phyloP scores from a whole-genome alignment of 1,140 invertebrate genomes.

The Diorhabda elongata region DNA sequence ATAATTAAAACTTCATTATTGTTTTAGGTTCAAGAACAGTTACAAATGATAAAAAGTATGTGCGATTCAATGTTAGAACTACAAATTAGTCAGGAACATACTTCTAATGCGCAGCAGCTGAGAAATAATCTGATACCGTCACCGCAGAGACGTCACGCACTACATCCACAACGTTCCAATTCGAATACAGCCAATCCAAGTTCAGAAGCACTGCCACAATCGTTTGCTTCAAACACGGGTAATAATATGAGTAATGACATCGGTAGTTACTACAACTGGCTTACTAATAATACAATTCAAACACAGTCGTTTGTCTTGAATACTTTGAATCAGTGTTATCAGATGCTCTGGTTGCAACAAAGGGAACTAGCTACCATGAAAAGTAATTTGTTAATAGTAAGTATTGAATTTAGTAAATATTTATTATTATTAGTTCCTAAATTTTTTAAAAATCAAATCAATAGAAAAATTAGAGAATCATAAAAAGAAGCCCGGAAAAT shows the following conservation, averaged over 20 bases:
- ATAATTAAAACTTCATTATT: neutral
- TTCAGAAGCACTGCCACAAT: constrained; percentile 24
- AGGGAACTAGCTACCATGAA: constrained; percentile 46
- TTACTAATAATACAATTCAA: constrained; percentile 44
- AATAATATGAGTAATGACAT: constrained; percentile 18
- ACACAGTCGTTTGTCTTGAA: constrained; percentile 49
- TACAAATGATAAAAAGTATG: constrained; percentile 43
- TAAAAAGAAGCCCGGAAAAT: too few species aligned
- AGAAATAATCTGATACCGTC: constrained; percentile 43
- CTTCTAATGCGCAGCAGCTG: constrained; percentile 32
- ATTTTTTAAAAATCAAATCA: too few species aligned
- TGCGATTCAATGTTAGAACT: constrained; percentile 45
- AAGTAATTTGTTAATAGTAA: constrained; percentile 41
- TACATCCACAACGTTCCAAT: constrained; percentile 32
- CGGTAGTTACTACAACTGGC: constrained; percentile 38
- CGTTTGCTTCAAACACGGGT: constrained; percentile 6
- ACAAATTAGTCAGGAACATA: constrained; percentile 23
- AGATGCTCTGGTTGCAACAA: constrained; percentile 51
- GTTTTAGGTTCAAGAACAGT: constrained; percentile 43
- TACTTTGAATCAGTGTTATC: constrained; percentile 51
- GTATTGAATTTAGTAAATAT: neutral
- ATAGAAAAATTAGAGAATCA: too few species aligned
- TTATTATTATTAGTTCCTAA: too few species aligned
- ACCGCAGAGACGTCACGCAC: constrained; percentile 34
- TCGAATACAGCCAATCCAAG: constrained; percentile 33